These are phyloP conservation scores for Phyllostomus hastatus DNA, from an alignment of 2,113 vertebrate genomes.

Conservation along the genomic window DNA sequence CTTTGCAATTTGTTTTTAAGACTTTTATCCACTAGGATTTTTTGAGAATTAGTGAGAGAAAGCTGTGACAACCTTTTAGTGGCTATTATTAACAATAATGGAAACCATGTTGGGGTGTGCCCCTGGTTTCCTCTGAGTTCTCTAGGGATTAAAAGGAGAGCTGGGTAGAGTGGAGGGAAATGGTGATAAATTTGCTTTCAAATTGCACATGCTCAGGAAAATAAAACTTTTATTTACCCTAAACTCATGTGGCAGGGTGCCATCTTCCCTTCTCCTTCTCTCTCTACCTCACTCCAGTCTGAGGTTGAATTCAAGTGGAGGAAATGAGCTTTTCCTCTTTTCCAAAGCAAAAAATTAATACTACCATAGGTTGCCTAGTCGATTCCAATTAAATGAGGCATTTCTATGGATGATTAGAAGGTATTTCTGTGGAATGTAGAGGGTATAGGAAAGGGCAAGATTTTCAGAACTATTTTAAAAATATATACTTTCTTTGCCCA, in stretches of 20 bases:
- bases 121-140: not conserved
- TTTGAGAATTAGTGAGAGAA: conserved; percentile 1
- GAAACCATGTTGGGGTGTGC: not conserved
- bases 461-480: not conserved
- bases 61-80: not conserved
- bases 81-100: not conserved
- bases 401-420: not conserved
- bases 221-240: not conserved
- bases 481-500: not conserved
- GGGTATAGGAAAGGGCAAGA: not conserved
- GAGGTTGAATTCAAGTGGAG: not conserved
- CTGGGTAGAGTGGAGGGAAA: not conserved
- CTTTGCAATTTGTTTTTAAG: conserved; percentile 1
- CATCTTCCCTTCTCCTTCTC: not conserved
- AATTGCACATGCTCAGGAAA: not conserved
- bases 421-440: not conserved
- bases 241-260: not conserved
- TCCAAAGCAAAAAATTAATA: not conserved
- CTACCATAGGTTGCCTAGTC: not conserved
- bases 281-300: not conserved
- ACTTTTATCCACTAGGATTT: not conserved
- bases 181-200: not conserved
- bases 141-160: not conserved
- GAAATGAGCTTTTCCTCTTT: not conserved
- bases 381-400: not conserved